These are phyloP conservation scores for Lipophrys pholis DNA, from an alignment of 2,113 vertebrate species.

Conservation along the genomic window DNA sequence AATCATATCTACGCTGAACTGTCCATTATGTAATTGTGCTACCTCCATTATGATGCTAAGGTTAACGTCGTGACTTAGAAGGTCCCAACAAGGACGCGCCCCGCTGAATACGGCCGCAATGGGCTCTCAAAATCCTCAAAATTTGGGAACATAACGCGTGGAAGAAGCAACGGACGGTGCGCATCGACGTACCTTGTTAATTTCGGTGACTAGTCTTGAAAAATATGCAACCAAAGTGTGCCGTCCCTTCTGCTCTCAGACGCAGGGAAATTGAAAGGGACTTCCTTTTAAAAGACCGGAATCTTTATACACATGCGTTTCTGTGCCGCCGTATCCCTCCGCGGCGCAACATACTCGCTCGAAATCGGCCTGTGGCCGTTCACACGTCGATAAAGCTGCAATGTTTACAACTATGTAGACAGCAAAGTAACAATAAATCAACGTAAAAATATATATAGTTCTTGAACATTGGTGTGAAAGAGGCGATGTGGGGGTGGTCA, in stretches of 20 bases:
- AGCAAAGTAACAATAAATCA: too few species aligned
- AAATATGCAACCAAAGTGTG: constrained; percentile 75
- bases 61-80: constrained; percentile 39
- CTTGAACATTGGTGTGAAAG: too few species aligned
- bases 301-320: constrained; percentile 81
- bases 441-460: too few species aligned
- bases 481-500: too few species aligned
- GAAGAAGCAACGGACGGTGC: accelerated
- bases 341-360: constrained; percentile 54
- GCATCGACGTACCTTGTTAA: constrained; percentile 71
- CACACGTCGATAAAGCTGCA: neutral
- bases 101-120: neutral
- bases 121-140: neutral
- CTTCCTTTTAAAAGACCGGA: constrained; percentile 75
- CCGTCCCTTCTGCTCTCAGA: constrained; percentile 77
- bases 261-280: constrained; percentile 81
- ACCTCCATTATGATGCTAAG: neutral
- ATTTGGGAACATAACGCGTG: accelerated
- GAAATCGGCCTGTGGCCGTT: neutral
- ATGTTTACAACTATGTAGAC: neutral
- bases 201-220: constrained; percentile 82
- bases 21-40: too few species aligned
- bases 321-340: constrained; percentile 80
- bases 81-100: neutral
- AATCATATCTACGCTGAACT: too few species aligned